A percentile compares a stretch with the other conserved stretches of the same genome.
Conservation (phyloP, 2,113 vertebrate species). For the Cathartes aura region DNA sequence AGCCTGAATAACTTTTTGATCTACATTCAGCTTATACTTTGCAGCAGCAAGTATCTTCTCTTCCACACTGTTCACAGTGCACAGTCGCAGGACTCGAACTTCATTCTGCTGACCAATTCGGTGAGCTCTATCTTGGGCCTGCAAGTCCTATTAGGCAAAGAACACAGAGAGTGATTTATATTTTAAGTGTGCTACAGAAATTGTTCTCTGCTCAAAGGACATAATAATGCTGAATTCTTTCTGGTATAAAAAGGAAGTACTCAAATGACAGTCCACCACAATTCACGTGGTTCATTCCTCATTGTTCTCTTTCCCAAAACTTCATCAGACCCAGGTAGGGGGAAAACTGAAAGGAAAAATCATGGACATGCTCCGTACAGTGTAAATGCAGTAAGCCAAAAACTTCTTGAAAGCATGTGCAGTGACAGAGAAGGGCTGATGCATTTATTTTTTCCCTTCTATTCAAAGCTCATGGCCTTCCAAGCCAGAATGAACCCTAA, state of each 20-base stretch:
- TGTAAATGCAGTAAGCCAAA: neutral
- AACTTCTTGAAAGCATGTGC: neutral
- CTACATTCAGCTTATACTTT: constrained; percentile 91
- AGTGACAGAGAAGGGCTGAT: neutral
- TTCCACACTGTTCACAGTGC: constrained; percentile 91
- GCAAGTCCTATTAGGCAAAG: constrained; percentile 81
- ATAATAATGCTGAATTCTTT: neutral
- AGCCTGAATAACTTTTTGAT: constrained; percentile 91
- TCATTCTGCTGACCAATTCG: constrained; percentile 91
- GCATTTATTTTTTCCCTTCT: neutral
- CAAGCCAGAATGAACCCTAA: neutral
- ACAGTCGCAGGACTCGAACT: constrained; percentile 86
- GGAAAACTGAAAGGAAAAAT: neutral
- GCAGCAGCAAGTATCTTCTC: constrained; percentile 91
- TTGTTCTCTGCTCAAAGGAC: neutral
- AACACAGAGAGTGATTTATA: neutral
- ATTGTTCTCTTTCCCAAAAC: neutral
- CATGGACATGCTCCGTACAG: neutral
- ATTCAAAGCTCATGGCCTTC: neutral
- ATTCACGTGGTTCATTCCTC: neutral
- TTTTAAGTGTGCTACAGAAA: neutral
- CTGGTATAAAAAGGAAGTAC: neutral
- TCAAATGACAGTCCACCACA: neutral
- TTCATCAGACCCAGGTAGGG: neutral
- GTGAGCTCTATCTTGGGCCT: constrained; percentile 89